Base-by-base conservation (phyloP, 1,140 invertebrate species). In the Matsumurasca onukii region DNA sequence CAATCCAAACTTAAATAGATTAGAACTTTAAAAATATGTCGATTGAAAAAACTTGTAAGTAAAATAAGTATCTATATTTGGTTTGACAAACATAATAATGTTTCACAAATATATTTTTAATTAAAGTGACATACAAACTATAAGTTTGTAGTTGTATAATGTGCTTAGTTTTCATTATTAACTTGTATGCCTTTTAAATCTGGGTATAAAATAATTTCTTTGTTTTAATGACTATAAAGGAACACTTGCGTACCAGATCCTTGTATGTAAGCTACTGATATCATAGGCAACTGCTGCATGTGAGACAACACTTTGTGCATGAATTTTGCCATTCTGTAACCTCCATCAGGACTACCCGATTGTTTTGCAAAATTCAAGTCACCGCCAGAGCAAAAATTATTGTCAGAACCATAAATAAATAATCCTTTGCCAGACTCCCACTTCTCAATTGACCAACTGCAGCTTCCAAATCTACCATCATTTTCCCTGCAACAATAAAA, bases 321-420 rank as follows among this genome's bases (percentile, higher is more conserved):
- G 25, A 82, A 81, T 13, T 69, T 70, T 25, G 80, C 75, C 82
- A 88, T 84, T 49, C 79, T 73, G 3, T 73, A 75, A 1, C 84
- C 86, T 52, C 76, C 76, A 20, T 77, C 72, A 5, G 75, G 69
- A 31, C 75, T 79, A 15, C 66, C 70, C 24, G 78, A 79, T 61
- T 77, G 65, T 71, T 75, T 76, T 0, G 84, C 82, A 48, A 82
- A 80, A 9, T 82, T 77, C 15, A 88, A 73, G 74, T 88, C 85
- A 9, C 82, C 85, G 20, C 86, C 87, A 1, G 86, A 85, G 75
- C 85, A 87, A 74, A 88, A 88, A 24, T 79, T 80, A 15, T 75
- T 75, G 2, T 78, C 81, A 20, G 75, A 71, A 0, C 84, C 84
- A 64, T 77, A 75, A 2, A 88, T 20, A 13, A 88, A 77, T 1